These are phyloP conservation scores for Cathartes aura DNA, from an alignment of 2,113 vertebrate genomes.

Conservation along the genomic window DNA sequence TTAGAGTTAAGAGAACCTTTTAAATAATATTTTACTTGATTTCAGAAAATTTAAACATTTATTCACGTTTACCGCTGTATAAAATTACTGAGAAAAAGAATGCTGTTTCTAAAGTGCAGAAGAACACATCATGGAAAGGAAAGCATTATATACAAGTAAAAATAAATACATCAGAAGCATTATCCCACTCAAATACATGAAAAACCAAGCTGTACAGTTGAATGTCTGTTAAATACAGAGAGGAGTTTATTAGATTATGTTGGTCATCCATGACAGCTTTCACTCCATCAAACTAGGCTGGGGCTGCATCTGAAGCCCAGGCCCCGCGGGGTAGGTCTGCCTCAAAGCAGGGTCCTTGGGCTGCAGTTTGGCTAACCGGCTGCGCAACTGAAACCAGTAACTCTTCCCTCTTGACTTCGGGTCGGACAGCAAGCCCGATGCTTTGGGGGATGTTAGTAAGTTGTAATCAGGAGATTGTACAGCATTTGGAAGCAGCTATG, in stretches of 20 bases:
- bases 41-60: conserved; percentile 4
- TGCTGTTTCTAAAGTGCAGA: not conserved
- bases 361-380: accelerated
- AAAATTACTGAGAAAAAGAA: not conserved
- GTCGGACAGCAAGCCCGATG: not conserved
- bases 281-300: not conserved
- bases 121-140: not conserved
- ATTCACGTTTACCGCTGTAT: not conserved
- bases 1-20: not conserved
- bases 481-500: too few species aligned
- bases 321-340: not conserved
- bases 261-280: not conserved
- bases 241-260: not conserved
- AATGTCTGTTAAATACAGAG: not conserved
- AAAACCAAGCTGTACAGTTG: accelerated
- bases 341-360: accelerated
- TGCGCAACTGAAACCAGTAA: accelerated
- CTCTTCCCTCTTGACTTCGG: not conserved
- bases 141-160: not conserved
- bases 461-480: accelerated
- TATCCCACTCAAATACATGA: not conserved
- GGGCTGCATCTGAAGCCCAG: not conserved
- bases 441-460: not conserved
- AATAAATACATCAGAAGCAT: not conserved
- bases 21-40: not conserved